Evolutionary conservation across 35 echinoderm and acorn worm genomes (phyloP).

Genomic region (Lytechinus pictus): DNA sequence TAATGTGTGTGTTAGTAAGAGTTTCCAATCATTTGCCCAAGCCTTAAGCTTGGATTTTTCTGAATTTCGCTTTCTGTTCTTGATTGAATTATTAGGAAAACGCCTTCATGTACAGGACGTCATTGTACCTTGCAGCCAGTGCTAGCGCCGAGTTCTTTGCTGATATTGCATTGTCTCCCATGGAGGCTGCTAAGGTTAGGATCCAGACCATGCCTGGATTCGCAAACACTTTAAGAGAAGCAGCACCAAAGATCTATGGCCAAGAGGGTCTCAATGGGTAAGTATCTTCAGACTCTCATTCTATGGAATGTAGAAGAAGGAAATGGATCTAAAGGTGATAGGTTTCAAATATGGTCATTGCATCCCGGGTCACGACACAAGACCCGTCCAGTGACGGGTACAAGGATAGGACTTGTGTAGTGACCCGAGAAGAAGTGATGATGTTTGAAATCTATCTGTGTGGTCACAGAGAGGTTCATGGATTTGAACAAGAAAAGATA

Average conservation of each 20-base stretch:
- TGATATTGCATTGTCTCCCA: conserved; percentile 96
- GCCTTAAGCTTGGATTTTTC: background rate
- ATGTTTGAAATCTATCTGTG: too few relatives aligned
- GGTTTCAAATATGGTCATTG: too few relatives aligned
- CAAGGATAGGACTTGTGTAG: too few relatives aligned
- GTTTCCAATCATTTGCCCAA: too few relatives aligned
- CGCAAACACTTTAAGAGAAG: conserved; percentile 83
- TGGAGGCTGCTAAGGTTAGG: conserved; percentile 94
- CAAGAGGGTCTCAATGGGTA: conserved; percentile 91
- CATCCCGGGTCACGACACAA: too few relatives aligned
- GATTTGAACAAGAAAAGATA: too few relatives aligned
- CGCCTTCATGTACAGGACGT: conserved; percentile 77
- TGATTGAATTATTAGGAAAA: conserved; percentile 53
- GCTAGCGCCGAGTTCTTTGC: conserved; percentile 97
- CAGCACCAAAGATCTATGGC: conserved; percentile 73
- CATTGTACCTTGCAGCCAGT: conserved; percentile 84
- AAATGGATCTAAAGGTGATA: too few relatives aligned
- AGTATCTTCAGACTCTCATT: conserved; percentile 2
- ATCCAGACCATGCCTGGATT: conserved; percentile 89
- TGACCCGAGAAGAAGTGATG: too few relatives aligned
- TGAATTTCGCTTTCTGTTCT: background rate
- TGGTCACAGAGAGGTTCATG: too few relatives aligned
- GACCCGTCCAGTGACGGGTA: too few relatives aligned
- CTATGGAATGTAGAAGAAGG: background rate
- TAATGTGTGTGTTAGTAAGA: too few relatives aligned